A percentile compares a stretch with the other conserved stretches of the same genome.
These are phyloP conservation scores for Morelia viridis DNA, from an alignment of 2,797 vertebrate species.

Conservation along the genomic window DNA sequence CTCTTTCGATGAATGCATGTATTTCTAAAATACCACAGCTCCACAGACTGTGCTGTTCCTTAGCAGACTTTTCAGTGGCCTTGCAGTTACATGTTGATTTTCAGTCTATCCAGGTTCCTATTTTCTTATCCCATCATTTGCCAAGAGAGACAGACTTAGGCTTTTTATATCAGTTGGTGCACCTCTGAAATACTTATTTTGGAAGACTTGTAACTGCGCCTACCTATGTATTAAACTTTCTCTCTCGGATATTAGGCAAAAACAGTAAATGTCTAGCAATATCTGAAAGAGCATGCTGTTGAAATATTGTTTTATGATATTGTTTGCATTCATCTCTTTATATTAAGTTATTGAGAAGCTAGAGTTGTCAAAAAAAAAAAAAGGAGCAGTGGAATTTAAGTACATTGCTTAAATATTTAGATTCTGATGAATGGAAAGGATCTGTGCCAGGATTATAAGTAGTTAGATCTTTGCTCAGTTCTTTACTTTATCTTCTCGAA, in stretches of 20 bases:
- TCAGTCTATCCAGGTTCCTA: constrained; percentile 18
- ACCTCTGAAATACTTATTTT: constrained; percentile 41
- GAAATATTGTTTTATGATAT: constrained; percentile 24
- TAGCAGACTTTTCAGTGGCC: constrained; percentile 5
- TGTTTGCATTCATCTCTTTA: constrained; percentile 56
- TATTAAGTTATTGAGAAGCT: constrained; percentile 61
- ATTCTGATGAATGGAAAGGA: constrained; percentile 64
- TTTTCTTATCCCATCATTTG: constrained; percentile 23
- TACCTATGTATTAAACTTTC: constrained; percentile 27
- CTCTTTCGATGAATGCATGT: background rate
- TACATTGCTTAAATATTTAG: constrained; percentile 67
- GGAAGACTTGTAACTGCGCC: constrained; percentile 25
- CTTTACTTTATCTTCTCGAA: background rate
- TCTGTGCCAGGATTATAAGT: constrained; percentile 52
- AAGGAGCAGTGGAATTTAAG: constrained; percentile 64
- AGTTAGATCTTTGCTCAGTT: background rate
- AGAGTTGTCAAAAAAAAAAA: constrained; percentile 56
- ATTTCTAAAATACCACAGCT: background rate
- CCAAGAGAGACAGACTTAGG: constrained; percentile 3
- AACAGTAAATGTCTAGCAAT: constrained; percentile 47
- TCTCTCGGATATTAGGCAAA: constrained; percentile 41
- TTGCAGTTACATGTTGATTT: constrained; percentile 13
- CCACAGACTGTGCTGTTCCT: background rate
- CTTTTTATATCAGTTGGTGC: constrained; percentile 3
- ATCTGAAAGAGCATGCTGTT: constrained; percentile 48